Base-by-base conservation (phyloP, 2,113 vertebrate genomes). In the Telmatochromis sp. region DNA sequence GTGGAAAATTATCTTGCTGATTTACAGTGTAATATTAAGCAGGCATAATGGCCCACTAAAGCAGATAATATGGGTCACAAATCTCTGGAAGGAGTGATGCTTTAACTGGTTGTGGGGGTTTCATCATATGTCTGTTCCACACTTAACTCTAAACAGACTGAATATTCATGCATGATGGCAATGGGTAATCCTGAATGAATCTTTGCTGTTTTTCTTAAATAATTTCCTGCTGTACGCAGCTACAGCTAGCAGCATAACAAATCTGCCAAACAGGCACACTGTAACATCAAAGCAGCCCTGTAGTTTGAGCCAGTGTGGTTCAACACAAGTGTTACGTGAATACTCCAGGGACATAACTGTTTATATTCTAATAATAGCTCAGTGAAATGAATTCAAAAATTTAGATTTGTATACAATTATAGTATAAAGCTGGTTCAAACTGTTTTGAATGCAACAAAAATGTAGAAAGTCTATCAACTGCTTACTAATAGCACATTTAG, bases 1-100 rank as follows among this genome's bases (percentile, higher is more conserved):
- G 88, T 86, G 58, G 58, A 94, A 88, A 93, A 94, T 95, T 92
- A 94, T 92, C 79, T 68, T 15, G n/a, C 87, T 93, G 95, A 96
- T 96, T 96, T 96, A 95, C 93, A 51, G 80, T 91, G 63, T 91
- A 92, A 90, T 93, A 95, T 94, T 95, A 96, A 79, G 63, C 81
- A 57, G 82, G 86, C 90, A 93, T 93, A 94, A 95, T 93, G 89
- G 92, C 31, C 89, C 85, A 90, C 88, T 92, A 94, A 91, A 90
- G 86, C 88, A 83, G 87, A 92, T 96, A 93, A 93, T 93, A 92
- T 92, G 81, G 82, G 81, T 89, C 86, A 93, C 92, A 95, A 95
- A 94, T 96, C 92, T 92, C 58, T 11, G n/a, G 53, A 87, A 89
- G 45, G 54, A 90, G 87, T 26, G 57, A 85, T 80, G 26, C 73